Conservation (phyloP, 2,113 vertebrate species). For the Synodontis membranacea region DNA sequence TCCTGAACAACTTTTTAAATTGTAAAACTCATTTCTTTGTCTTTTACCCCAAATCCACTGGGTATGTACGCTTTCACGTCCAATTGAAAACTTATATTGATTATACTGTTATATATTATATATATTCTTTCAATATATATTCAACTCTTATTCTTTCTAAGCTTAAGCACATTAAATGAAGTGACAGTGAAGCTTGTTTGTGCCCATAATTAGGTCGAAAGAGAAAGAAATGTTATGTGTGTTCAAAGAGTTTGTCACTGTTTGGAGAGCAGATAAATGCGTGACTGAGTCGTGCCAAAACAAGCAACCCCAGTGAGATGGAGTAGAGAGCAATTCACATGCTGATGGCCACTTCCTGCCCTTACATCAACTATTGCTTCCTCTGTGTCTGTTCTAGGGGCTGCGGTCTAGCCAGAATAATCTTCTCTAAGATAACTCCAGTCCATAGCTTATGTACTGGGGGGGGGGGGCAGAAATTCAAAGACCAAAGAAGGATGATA, state of each 20-base stretch:
- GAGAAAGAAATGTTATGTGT: not conserved
- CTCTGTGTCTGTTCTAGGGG: conserved; percentile 48
- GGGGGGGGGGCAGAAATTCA: not conserved
- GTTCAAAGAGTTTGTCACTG: conserved; percentile 33
- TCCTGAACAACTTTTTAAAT: not conserved
- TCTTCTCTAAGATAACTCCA: conserved; percentile 42
- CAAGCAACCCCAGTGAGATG: conserved; percentile 39
- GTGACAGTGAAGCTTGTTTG: not conserved
- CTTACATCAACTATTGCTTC: conserved; percentile 62
- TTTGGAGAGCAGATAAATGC: conserved; percentile 41
- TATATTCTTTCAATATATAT: no score
- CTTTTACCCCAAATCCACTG: not conserved
- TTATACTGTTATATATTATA: not conserved
- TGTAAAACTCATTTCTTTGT: not conserved
- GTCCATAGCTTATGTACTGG: conserved; percentile 38
- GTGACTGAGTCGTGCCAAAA: conserved; percentile 42
- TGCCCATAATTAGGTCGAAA: not conserved
- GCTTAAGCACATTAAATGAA: not conserved
- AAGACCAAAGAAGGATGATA: not conserved
- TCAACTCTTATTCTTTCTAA: not conserved
- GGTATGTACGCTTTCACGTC: no score
- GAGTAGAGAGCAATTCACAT: conserved; percentile 57
- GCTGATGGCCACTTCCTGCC: conserved; percentile 67
- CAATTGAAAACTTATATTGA: not conserved
- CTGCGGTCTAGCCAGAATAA: conserved; percentile 54